A percentile compares a stretch with the other conserved stretches of the same genome.
Evolutionary conservation across 2,113 vertebrate genomes (phyloP).

Genomic region (Campylomormyrus numenius): DNA sequence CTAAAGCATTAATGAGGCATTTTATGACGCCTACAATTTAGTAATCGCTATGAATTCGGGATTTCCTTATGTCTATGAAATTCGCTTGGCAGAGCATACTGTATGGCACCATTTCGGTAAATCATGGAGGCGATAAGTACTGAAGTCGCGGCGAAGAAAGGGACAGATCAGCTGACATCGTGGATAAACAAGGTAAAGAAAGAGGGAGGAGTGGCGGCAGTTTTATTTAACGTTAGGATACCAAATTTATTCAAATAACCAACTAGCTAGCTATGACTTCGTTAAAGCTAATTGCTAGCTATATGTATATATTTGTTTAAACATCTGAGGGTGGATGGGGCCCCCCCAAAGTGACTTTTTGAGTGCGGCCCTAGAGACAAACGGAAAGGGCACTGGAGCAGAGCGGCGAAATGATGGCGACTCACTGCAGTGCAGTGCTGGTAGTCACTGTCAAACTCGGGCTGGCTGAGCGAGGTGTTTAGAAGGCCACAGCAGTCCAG

Average conservation of each 20-base stretch:
- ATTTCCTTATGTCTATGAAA: background rate
- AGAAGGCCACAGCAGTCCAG: constrained; percentile 80
- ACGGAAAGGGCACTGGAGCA: background rate
- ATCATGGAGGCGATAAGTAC: background rate
- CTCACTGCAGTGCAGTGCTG: constrained; percentile 60
- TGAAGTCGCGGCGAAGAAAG: background rate
- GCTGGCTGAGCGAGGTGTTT: constrained; percentile 47
- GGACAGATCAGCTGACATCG: background rate
- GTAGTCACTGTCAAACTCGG: constrained; percentile 44
- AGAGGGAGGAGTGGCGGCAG: background rate
- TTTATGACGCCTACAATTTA: background rate
- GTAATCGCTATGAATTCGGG: background rate
- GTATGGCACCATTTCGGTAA: background rate
- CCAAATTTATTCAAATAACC: background rate
- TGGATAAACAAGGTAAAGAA: background rate
- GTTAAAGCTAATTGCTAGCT: background rate
- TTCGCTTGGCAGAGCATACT: background rate
- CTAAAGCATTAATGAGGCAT: background rate
- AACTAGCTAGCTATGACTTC: background rate
- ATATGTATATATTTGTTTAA: background rate
- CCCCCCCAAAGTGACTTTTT: background rate
- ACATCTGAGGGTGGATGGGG: background rate
- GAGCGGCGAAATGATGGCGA: too few species aligned
- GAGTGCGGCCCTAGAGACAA: background rate
- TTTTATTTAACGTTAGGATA: background rate